These are phyloP conservation scores for Sinelater perroti DNA, from an alignment of 2,888 invertebrate genomes.

Conservation along the genomic window DNA sequence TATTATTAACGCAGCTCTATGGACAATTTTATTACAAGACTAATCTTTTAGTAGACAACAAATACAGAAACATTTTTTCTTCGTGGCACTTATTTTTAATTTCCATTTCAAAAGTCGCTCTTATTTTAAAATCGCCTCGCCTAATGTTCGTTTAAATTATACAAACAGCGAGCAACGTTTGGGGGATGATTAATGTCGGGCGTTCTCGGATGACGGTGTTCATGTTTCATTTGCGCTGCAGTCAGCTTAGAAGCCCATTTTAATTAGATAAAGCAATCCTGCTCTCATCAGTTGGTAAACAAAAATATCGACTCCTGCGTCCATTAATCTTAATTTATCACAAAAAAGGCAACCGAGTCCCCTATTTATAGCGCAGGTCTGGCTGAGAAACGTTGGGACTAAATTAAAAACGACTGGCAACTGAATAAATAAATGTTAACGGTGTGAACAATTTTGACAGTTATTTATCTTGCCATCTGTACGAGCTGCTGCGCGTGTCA, in stretches of 20 bases:
- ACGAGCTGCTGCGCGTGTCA: slow-evolving; percentile 40
- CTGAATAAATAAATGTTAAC: slow-evolving; percentile 46
- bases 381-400: slow-evolving; percentile 3
- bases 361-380: slow-evolving; percentile 35
- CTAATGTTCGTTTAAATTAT: slow-evolving; percentile 1
- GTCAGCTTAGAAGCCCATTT: slow-evolving; percentile 25
- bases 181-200: slow-evolving; percentile 14
- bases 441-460: slow-evolving; percentile 46
- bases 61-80: too few relatives aligned
- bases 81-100: too few relatives aligned
- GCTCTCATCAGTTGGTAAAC: slow-evolving; percentile 39
- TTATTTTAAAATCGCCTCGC: neutral
- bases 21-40: too few relatives aligned
- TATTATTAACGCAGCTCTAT: too few relatives aligned
- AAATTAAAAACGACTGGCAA: slow-evolving; percentile 44
- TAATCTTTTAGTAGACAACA: too few relatives aligned
- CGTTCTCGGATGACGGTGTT: slow-evolving; percentile 14
- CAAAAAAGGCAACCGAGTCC: slow-evolving; percentile 29
- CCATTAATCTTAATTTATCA: slow-evolving; percentile 44
- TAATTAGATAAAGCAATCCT: slow-evolving; percentile 30
- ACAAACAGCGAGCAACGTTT: slow-evolving; percentile 13
- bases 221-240: slow-evolving; percentile 18
- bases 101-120: too few relatives aligned
- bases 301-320: slow-evolving; percentile 40
- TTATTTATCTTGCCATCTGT: slow-evolving; percentile 42